These are phyloP conservation scores for Kryptolebias ocellatus DNA, from an alignment of 2,797 vertebrate genomes.

Conservation along the genomic window DNA sequence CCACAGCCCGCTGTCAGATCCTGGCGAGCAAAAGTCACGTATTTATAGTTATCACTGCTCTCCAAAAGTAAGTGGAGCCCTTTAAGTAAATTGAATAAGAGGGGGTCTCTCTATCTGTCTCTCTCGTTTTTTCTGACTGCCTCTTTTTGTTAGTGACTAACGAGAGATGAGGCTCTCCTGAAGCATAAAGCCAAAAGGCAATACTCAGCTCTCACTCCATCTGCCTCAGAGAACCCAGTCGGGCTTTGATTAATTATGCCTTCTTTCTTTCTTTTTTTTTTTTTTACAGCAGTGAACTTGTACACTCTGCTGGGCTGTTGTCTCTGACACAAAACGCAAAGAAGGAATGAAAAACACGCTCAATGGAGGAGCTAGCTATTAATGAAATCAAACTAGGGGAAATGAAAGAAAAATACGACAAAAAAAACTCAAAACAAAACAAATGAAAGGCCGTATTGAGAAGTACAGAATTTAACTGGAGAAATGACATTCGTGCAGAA, in stretches of 20 bases:
- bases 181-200: constrained; percentile 68
- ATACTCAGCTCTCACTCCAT: constrained; percentile 68
- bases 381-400: constrained; percentile 2
- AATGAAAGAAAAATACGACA: not conserved
- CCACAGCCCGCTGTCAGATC: constrained; percentile 64
- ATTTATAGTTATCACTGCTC: constrained; percentile 71
- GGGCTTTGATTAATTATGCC: constrained; percentile 73
- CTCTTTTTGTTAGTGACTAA: constrained; percentile 63
- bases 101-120: constrained; percentile 29
- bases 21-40: constrained; percentile 64
- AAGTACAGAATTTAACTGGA: not conserved
- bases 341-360: constrained; percentile 10
- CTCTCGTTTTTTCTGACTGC: constrained; percentile 40
- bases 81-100: constrained; percentile 72
- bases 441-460: not conserved
- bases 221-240: constrained; percentile 55
- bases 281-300: constrained; percentile 53
- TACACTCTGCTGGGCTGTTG: constrained; percentile 37
- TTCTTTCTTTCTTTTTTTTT: constrained; percentile 19
- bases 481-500: too few species aligned
- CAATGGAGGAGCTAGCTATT: constrained; percentile 3
- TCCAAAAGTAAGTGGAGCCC: constrained; percentile 65
- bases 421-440: not conserved
- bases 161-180: constrained; percentile 59
- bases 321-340: constrained; percentile 27